phyloP scores from a whole-genome alignment of 2,797 vertebrate species.

The Caiman crocodilus region DNA sequence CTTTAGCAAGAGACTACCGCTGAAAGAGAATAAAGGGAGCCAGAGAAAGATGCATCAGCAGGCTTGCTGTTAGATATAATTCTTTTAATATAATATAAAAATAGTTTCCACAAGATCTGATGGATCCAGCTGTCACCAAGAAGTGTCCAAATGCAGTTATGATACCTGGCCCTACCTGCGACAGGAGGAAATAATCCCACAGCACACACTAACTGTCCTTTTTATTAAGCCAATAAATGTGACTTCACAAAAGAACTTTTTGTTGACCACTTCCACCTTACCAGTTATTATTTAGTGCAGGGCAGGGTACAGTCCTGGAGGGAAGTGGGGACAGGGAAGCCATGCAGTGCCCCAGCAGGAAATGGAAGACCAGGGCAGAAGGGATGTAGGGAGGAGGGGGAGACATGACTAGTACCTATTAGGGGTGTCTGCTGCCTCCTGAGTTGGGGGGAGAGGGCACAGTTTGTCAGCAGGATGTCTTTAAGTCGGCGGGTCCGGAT shows the following conservation, averaged over 20 bases:
- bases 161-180: accelerated
- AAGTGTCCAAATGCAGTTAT: background rate
- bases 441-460: too few relatives aligned
- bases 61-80: background rate
- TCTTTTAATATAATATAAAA: background rate
- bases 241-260: background rate
- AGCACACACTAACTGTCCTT: accelerated
- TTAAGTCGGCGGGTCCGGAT: too few relatives aligned
- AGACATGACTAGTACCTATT: too few relatives aligned
- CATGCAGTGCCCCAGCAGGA: too few relatives aligned
- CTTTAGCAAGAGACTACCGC: background rate
- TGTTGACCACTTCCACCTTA: too few relatives aligned
- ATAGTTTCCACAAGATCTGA: background rate
- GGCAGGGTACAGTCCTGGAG: too few relatives aligned
- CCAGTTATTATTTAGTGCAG: too few relatives aligned
- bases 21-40: accelerated
- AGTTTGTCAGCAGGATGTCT: too few relatives aligned
- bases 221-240: background rate
- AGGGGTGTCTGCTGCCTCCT: too few relatives aligned
- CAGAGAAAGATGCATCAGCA: background rate
- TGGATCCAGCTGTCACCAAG: background rate
- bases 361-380: too few relatives aligned
- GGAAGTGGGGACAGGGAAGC: too few relatives aligned
- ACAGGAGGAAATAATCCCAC: background rate
- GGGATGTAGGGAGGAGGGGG: too few relatives aligned